Conservation (phyloP, 2,113 vertebrate genomes). For the Corydoras maculifer region DNA sequence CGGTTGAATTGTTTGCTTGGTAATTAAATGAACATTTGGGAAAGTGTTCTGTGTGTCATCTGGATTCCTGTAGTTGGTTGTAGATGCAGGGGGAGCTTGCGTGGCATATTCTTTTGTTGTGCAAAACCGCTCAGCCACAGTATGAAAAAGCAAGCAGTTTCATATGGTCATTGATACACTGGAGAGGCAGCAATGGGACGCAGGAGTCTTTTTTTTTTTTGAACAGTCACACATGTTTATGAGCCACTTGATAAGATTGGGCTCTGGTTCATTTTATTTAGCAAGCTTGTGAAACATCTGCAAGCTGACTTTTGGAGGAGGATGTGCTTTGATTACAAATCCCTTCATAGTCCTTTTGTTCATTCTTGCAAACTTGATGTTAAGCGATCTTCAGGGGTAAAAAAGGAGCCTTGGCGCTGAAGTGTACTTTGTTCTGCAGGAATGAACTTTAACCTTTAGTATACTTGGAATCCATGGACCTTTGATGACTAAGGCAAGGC, state of each 20-base stretch:
- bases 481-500: slow-evolving; percentile 46
- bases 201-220: slow-evolving; percentile 17
- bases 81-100: slow-evolving; percentile 4
- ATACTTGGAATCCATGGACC: slow-evolving; percentile 41
- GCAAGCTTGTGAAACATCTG: slow-evolving; percentile 26
- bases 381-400: slow-evolving; percentile 20
- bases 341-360: slow-evolving; percentile 16
- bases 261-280: slow-evolving; percentile 23
- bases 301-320: neutral
- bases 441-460: slow-evolving; percentile 43
- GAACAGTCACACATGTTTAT: slow-evolving; percentile 25
- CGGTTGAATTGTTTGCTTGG: slow-evolving; percentile 17
- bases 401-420: slow-evolving; percentile 29
- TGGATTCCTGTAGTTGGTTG: slow-evolving; percentile 23
- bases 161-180: slow-evolving; percentile 24
- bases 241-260: slow-evolving; percentile 19
- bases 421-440: slow-evolving; percentile 36
- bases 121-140: slow-evolving; percentile 22
- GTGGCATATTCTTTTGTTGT: slow-evolving; percentile 26
- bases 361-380: slow-evolving; percentile 11
- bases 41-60: slow-evolving; percentile 30
- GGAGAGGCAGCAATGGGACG: slow-evolving; percentile 9
- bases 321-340: slow-evolving; percentile 5
- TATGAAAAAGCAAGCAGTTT: neutral
- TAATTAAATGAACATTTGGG: slow-evolving; percentile 31